Conservation (phyloP, 2,888 invertebrate genomes). For the Spodoptera exigua region DNA sequence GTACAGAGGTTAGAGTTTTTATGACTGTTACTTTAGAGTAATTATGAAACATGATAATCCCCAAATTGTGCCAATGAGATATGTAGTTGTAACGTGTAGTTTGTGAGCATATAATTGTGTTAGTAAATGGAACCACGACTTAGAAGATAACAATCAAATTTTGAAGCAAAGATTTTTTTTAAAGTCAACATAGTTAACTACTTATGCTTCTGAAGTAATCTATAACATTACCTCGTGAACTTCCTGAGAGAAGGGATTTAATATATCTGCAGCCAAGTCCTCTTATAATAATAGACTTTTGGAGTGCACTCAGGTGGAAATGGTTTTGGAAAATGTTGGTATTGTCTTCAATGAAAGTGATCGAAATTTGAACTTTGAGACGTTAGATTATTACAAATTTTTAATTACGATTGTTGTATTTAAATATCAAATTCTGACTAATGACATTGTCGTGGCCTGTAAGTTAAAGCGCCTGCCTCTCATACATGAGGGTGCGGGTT, state of each 20-base stretch:
- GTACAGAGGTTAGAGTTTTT: no score
- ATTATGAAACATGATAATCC: no score
- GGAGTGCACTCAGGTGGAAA: slow-evolving; percentile 57
- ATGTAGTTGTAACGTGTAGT: no score
- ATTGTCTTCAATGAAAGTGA: slow-evolving; percentile 47
- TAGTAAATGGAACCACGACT: no score
- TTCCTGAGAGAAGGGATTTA: slow-evolving; percentile 54
- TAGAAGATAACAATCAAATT: no score
- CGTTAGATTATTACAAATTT: slow-evolving; percentile 27
- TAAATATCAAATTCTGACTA: neutral
- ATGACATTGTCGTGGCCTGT: neutral
- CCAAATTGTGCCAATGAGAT: no score
- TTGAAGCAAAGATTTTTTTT: no score
- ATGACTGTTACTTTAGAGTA: no score
- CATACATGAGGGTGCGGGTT: no score
- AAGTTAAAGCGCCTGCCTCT: no score
- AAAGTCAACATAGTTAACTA: no score
- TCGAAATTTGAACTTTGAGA: slow-evolving; percentile 29
- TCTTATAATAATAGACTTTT: slow-evolving; percentile 61
- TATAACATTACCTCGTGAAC: slow-evolving; percentile 43
- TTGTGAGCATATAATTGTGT: no score
- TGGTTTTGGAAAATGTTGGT: slow-evolving; percentile 54
- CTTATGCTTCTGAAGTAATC: slow-evolving; percentile 38
- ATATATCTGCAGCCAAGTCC: slow-evolving; percentile 60
- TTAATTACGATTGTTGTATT: slow-evolving; percentile 7